These are phyloP conservation scores for Micrastur ruficollis DNA, from an alignment of 2,797 vertebrate genomes.

Conservation along the genomic window DNA sequence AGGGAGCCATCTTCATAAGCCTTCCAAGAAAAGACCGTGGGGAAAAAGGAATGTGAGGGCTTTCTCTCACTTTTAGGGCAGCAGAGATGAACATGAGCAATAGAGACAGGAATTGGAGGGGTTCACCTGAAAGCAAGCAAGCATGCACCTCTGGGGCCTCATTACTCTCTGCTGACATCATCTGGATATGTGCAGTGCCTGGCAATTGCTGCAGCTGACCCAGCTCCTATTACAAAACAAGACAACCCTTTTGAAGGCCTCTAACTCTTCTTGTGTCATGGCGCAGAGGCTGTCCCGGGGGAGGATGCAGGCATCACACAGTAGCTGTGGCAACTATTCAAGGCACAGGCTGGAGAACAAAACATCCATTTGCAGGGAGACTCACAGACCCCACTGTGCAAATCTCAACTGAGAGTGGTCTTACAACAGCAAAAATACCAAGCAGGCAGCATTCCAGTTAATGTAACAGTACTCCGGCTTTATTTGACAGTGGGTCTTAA, in stretches of 20 bases:
- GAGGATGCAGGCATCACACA: rapidly evolving
- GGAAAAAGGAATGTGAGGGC: background rate
- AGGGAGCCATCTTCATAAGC: background rate
- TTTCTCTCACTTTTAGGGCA: background rate
- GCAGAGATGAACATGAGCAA: background rate
- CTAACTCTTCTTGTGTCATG: background rate
- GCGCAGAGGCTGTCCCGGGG: background rate
- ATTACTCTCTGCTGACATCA: background rate
- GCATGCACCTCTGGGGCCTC: background rate
- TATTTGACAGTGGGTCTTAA: background rate
- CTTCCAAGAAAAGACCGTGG: rapidly evolving
- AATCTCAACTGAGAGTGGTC: background rate
- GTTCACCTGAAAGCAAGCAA: background rate
- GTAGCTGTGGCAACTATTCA: background rate
- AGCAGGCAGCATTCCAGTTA: background rate
- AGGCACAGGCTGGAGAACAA: background rate
- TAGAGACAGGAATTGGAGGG: background rate
- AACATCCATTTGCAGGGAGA: background rate
- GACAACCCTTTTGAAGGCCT: background rate
- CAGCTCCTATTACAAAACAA: background rate
- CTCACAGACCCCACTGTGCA: background rate
- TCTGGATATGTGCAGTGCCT: too few species aligned
- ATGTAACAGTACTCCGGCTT: background rate
- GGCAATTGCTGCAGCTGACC: background rate
- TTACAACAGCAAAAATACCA: background rate